Base-by-base conservation (phyloP, 2,113 vertebrate species). In the Notarius quadriscutis region DNA sequence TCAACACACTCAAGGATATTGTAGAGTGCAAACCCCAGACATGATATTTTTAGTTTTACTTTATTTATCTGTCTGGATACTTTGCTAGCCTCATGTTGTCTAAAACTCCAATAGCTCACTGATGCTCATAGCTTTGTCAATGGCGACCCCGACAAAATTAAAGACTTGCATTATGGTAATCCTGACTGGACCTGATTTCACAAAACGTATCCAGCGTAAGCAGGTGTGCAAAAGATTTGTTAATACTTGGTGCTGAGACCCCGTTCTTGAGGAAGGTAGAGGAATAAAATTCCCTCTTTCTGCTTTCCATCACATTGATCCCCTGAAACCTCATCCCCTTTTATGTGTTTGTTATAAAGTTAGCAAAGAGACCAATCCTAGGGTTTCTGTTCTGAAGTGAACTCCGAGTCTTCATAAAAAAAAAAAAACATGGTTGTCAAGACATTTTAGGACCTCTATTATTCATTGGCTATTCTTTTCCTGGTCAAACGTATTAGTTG, bases 281-380 rank as follows among this genome's bases (percentile, higher is more conserved):
- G 27, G 12, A 69, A 14, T 30, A 15, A 15, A 30, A 6, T 69
- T 69, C 65, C 65, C 34, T 30, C 58, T 80, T 69, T 69, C n/a
- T 30, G 12, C 25, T 63, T 27, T 27, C n/a, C n/a, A n/a, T 87
- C 83, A 53, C 83, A 83, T 17, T 27, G 51, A 30, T 74, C n/a
- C 65, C n/a, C 63, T n/a, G 11, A 74, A 72, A 60, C 14, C 50
- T 18, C 55, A 7, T 81, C 58, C 79, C 4, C 20, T 87, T 78
- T 88, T 82, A 34, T 74, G 55, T 87, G 75, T 85, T 82, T 87
- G 75, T 85, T 79, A 78, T 78, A 48, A 84, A 86, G 80, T 65
- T 65, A 79, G n/a, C 20, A 67, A 75, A 58, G 27, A 80, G 63
- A 79, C 57, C 62, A 71, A 85, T 84, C 77, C 80, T 55, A 81